Percentiles rank a stretch among this genome's conserved stretches.
These are phyloP conservation scores for Physella acuta DNA, from an alignment of 1,140 invertebrate species.

Conservation along the genomic window DNA sequence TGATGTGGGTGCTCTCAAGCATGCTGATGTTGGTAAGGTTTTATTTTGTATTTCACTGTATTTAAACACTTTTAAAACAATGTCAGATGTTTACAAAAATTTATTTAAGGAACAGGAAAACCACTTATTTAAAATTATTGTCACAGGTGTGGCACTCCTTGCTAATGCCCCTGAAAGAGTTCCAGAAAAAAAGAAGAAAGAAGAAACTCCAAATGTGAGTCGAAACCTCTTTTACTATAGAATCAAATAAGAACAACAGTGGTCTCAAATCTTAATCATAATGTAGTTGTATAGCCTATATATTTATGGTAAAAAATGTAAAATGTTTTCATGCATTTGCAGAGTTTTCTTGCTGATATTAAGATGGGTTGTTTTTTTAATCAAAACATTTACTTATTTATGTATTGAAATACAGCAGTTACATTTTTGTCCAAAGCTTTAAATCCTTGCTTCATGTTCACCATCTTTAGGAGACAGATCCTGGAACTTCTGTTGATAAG, in stretches of 20 bases:
- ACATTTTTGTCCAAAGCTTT: no score
- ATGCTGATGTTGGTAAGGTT: constrained; percentile 85
- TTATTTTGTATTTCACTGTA: neutral
- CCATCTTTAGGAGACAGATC: constrained; percentile 4
- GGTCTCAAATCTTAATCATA: no score
- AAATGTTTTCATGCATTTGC: no score
- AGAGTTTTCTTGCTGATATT: no score
- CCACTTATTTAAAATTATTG: neutral
- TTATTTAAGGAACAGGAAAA: neutral
- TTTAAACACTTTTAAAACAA: constrained; percentile 1
- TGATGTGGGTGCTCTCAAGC: constrained; percentile 99
- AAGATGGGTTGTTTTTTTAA: no score
- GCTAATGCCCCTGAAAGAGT: constrained; percentile 78
- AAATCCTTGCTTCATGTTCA: no score
- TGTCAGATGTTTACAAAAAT: neutral
- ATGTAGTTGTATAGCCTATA: no score
- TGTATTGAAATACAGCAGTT: no score
- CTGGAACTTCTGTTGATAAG: constrained; percentile 18
- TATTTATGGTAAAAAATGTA: no score
- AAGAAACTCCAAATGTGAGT: constrained; percentile 36
- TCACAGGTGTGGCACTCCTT: constrained; percentile 79
- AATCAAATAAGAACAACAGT: no score
- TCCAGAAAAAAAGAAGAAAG: constrained; percentile 56
- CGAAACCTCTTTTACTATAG: no score
- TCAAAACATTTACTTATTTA: no score